phyloP scores from a whole-genome alignment of 2,797 vertebrate species.

The Streptopelia turtur region DNA sequence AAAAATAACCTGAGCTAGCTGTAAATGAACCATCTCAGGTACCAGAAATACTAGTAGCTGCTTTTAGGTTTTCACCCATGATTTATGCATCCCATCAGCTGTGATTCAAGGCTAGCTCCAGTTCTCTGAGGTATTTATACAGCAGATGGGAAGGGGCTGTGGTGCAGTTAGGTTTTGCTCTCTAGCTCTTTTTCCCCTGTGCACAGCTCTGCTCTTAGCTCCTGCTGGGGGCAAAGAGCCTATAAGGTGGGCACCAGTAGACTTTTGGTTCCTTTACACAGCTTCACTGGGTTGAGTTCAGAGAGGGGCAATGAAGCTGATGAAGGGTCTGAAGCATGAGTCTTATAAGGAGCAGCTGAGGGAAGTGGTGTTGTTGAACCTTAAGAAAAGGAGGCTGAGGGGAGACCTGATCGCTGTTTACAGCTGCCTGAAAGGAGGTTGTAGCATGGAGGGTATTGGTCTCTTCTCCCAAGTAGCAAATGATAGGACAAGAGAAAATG shows the following conservation, averaged over 20 bases:
- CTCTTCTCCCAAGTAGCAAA: too few relatives aligned
- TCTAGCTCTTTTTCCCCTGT: background rate
- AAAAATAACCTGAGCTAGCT: background rate
- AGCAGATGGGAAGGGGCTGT: background rate
- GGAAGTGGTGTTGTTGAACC: too few relatives aligned
- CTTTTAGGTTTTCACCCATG: background rate
- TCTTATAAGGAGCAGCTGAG: too few relatives aligned
- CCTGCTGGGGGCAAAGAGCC: background rate
- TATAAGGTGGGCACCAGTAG: background rate
- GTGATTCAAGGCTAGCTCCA: background rate
- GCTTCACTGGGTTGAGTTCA: too few relatives aligned
- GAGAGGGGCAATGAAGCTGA: too few relatives aligned
- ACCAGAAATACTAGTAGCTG: background rate
- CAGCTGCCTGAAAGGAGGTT: too few relatives aligned
- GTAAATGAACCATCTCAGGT: background rate
- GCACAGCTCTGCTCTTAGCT: background rate
- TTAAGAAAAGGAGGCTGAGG: too few relatives aligned
- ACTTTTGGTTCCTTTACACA: background rate
- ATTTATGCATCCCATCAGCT: background rate
- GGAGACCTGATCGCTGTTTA: too few relatives aligned
- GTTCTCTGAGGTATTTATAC: rapidly evolving
- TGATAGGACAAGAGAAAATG: too few relatives aligned
- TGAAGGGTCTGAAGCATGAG: too few relatives aligned
- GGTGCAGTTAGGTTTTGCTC: background rate
- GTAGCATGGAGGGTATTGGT: too few relatives aligned